Evolutionary conservation across 2,888 invertebrate species (phyloP).

Genomic region (Arenicola marina): DNA sequence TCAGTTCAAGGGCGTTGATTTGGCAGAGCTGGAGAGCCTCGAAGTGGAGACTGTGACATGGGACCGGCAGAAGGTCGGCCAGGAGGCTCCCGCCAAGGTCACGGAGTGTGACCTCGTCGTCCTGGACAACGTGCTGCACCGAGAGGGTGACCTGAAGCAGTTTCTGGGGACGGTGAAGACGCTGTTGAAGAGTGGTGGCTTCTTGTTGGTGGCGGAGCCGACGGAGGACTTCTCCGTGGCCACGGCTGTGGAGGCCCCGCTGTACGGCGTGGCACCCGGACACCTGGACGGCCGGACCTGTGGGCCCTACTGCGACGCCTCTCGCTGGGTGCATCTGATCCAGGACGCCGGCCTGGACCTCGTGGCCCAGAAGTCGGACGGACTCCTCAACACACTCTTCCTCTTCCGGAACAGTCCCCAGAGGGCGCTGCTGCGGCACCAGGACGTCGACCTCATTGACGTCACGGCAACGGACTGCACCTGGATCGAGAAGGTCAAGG

Average conservation of each 20-base stretch:
- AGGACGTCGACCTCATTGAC: not conserved
- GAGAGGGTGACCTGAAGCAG: conserved; percentile 34
- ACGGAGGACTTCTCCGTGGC: not conserved
- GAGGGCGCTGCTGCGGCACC: not conserved
- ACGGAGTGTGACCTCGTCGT: conserved; percentile 45
- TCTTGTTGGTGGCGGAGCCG: not conserved
- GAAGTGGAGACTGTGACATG: not conserved
- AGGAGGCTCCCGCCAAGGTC: conserved; percentile 13
- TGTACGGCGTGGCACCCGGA: not conserved
- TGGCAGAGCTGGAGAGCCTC: not conserved
- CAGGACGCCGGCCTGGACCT: not conserved
- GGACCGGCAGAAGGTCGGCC: not conserved
- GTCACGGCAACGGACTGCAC: not conserved
- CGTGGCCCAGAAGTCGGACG: conserved; percentile 1
- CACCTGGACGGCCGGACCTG: not conserved
- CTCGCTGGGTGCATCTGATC: not conserved
- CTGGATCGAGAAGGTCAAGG: not conserved
- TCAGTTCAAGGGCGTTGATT: not conserved
- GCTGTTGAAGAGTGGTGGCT: conserved; percentile 65
- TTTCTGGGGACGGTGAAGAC: conserved; percentile 44
- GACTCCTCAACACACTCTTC: not conserved
- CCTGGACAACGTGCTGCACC: conserved; percentile 44
- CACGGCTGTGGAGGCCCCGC: not conserved
- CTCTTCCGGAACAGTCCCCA: not conserved
- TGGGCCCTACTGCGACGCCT: not conserved